Evolutionary conservation across 2,797 vertebrate species (phyloP), one percentile per base, ranked within the genome.

Genomic region (Paedocypris micromegethes): DNA sequence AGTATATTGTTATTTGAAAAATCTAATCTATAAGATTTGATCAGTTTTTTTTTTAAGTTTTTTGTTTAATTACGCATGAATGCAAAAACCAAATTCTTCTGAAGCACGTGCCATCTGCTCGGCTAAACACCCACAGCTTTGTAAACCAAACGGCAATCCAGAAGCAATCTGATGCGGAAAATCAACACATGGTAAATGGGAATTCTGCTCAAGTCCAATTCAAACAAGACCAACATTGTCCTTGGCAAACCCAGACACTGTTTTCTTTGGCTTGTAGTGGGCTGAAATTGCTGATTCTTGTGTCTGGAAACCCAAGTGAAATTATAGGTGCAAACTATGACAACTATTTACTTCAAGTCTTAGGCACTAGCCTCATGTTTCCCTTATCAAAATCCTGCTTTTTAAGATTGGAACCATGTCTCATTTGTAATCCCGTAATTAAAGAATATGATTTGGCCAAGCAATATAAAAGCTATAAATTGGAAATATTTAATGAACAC

Each of bases 161-260:
- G 52, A 37, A 40, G 46, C 66, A 60, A 64, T 66, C 58, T 47
- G 8, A 58, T 75, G 72, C 68, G 72, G 49, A 74, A 58, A 71
- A 43, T 79, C 72, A 71, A 70, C 58, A 68, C 41, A 45, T 49
- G 64, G 73, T 62, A 68, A 59, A 77, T 69, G 73, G 72, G 78
- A 73, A 73, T 71, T 64, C 62, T 23, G 62, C 75, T 61, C 72
- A 38, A n/a, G 67, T 73, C 77, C 76, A 78, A 66, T 59, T 56
- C 66, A 73, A 80, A 82, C 82, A 82, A 72, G 72, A 66, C 75
- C 55, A 53, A 58, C 70, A 66, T 77, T 80, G 77, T 78, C 75
- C 76, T 64, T 73, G 72, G 68, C 49, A 70, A 79, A 68, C 68
- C 37, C 41, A 44, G 5, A 48, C 3, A n/a, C 55, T 4, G 38